Evolutionary conservation across 1,140 invertebrate species (phyloP), one percentile per base, ranked within the genome.

Genomic region (Maconellicoccus hirsutus): DNA sequence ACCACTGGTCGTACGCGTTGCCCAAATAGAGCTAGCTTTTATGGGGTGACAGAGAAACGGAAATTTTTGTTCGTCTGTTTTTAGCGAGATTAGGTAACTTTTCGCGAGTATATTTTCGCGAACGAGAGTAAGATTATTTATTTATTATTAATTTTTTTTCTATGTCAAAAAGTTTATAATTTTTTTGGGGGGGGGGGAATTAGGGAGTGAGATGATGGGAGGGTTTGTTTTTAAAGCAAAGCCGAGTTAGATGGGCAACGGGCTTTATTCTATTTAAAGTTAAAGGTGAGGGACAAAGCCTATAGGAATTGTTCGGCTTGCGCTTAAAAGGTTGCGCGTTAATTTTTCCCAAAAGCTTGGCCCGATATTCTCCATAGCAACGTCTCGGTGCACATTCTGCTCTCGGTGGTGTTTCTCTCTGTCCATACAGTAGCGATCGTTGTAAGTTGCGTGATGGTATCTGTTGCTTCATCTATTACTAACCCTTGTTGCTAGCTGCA

Each of bases 341-440:
- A 52, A 52, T 52, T 52, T 52, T 52, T 52, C 42, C 42, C 42
- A 52, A 52, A 52, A 52, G 42, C 42, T 52, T 52, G 42, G 42
- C 42, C 42, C 42, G 16, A 52, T 52, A 52, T 52, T 52, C 42
- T 52, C 42, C 42, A 52, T 52, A 52, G 42, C 42, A 52, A 52
- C 42, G 42, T 52, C 42, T 52, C 42, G 42, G 42, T 52, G 42
- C 42, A 52, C 42, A 52, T 52, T 52, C 42, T 52, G 42, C 42
- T 52, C 42, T 52, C 42, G 42, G 42, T 52, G 42, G 42, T 52
- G 42, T 52, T 52, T 52, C 42, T 52, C 42, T 52, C 42, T 52
- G 12, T 52, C 12, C n/a, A 14, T 16, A 52, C 42, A 52, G 42
- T 52, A 52, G 42, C 42, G n/a, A 52, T 52, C 42, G 42, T 52